phyloP scores from a whole-genome alignment of 2,797 vertebrate species.

The Hoplostethus atlanticus region DNA sequence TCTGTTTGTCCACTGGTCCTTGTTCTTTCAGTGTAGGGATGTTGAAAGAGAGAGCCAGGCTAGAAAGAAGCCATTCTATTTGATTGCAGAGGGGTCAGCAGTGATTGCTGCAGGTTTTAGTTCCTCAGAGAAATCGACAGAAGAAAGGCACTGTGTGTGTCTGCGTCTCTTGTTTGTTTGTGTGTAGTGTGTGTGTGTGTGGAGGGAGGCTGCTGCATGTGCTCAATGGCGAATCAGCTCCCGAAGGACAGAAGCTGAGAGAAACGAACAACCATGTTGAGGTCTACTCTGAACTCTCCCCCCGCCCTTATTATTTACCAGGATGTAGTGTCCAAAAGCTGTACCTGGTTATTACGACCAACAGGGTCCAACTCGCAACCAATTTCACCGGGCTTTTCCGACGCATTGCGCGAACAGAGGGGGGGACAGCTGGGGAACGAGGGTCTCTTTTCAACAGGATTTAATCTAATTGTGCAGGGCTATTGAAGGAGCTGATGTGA shows the following conservation, averaged over 20 bases:
- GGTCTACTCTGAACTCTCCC: constrained; percentile 25
- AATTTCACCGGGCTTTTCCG: constrained; percentile 38
- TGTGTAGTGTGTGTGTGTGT: not conserved
- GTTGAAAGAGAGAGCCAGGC: constrained; percentile 42
- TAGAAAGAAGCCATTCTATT: constrained; percentile 40
- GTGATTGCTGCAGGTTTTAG: constrained; percentile 57
- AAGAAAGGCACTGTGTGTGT: constrained; percentile 28
- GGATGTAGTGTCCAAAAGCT: constrained; percentile 38
- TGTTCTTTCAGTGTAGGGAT: constrained; percentile 41
- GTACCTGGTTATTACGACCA: constrained; percentile 45
- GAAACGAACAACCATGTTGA: constrained; percentile 29
- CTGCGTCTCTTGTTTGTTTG: not conserved
- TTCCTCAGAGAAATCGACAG: constrained; percentile 47
- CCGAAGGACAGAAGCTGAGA: constrained; percentile 7
- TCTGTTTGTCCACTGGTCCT: constrained; percentile 18
- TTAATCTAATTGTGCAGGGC: constrained; percentile 23
- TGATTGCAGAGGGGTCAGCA: constrained; percentile 64
- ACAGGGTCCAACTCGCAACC: constrained; percentile 31
- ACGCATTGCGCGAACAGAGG: constrained; percentile 21
- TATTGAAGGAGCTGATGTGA: constrained; percentile 14
- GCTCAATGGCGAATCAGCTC: constrained; percentile 19
- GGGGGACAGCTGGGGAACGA: constrained; percentile 11
- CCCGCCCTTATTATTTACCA: constrained; percentile 16
- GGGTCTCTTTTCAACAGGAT: constrained; percentile 22
- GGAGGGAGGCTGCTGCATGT: not conserved